A percentile compares a stretch with the other conserved stretches of the same genome.
Conservation (phyloP, 2,888 invertebrate species). For the Nineta flava region DNA sequence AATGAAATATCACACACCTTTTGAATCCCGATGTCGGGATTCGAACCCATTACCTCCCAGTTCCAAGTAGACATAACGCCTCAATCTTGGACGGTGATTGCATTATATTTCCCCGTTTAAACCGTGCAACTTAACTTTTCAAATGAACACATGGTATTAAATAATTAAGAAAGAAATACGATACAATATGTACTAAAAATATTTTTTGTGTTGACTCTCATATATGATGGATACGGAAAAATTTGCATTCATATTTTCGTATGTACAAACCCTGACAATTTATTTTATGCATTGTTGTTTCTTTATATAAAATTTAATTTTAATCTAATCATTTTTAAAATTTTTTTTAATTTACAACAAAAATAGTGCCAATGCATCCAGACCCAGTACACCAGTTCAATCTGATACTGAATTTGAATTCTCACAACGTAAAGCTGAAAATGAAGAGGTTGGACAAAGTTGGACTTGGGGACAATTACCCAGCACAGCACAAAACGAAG, state of each 20-base stretch:
- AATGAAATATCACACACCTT: no score
- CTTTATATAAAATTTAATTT: background rate
- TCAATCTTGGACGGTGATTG: no score
- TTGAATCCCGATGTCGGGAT: no score
- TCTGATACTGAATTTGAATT: conserved; percentile 90
- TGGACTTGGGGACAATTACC: conserved; percentile 90
- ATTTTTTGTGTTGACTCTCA: background rate
- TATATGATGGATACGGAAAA: background rate
- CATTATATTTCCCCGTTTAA: no score
- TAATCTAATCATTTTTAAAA: background rate
- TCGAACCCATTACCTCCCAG: no score
- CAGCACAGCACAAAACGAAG: conserved; percentile 22
- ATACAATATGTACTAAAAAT: no score
- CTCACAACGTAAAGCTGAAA: conserved; percentile 31
- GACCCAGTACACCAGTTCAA: conserved; percentile 72
- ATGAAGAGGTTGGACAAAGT: conserved; percentile 36
- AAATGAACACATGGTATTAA: no score
- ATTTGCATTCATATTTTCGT: conserved; percentile 1
- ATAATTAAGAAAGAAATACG: no score
- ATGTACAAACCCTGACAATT: background rate
- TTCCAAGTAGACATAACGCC: no score
- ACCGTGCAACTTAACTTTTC: no score
- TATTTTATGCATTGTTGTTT: background rate
- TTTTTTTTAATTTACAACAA: no score
- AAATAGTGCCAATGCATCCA: conserved; percentile 29